Base-by-base conservation (phyloP, 2,888 invertebrate genomes). In the Stomorhina lunata region DNA sequence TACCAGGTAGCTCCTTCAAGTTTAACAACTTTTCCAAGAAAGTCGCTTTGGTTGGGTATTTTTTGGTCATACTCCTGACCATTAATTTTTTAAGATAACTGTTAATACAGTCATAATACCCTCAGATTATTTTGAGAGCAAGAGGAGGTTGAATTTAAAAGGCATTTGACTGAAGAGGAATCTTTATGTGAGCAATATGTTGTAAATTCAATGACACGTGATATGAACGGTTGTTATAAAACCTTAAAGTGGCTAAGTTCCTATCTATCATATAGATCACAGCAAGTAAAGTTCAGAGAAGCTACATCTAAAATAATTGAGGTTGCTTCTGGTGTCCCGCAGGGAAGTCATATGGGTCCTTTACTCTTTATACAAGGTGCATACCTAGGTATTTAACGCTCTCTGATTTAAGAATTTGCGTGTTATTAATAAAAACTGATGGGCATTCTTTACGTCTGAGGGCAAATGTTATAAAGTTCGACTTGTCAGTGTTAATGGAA, bases 41-140 rank as follows among this genome's bases (percentile, higher is more conserved):
- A 79, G 57, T 25, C 7, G 61, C 15, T 79, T 79, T 66, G 79
- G 79, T 5, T 79, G 59, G 59, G 12, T 65, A 10, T 40, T 75
- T 6, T 65, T 65, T 22, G 65, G 65, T 7, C 50, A 50, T 48
- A 7, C 61, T 12, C 6, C 22, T 15, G 29, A 50, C 20, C 12
- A 20, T 22, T 25, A 4, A 37, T n/a, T n/a, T n/a, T n/a, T n/a
- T n/a, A n/a, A n/a, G n/a, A n/a, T n/a, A n/a, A 59, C 17, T 29
- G 17, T 12, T n/a, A 17, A 20, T 12, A 20, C 17, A 12, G 12
- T 68, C n/a, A 53, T 59, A 40, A 65, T 15, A 59, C 59, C 29
- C 29, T 72, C 9, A 63, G 53, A 32, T 17, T 59, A 6, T 76
- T 76, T 45, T 59, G 61, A 61, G 50, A 69, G 61, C 69, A 78